Evolutionary conservation across 2,888 invertebrate genomes (phyloP).

Genomic region (Morpho helenor): DNA sequence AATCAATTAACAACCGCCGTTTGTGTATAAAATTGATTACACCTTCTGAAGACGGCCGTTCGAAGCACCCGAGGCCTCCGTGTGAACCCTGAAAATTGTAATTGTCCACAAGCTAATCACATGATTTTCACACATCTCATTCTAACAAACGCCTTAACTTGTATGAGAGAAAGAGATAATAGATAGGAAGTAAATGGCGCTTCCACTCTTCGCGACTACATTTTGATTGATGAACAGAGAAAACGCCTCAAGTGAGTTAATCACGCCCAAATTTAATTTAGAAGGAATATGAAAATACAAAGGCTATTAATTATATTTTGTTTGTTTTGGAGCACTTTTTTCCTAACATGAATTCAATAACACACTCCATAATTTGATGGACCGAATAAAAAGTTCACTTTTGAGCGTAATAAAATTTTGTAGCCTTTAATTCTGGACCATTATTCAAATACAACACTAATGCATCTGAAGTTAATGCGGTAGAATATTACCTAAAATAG

Average conservation of each 20-base stretch:
- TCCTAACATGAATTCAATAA: constrained; percentile 39
- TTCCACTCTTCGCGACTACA: constrained; percentile 53
- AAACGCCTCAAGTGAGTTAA: constrained; percentile 75
- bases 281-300: constrained; percentile 59
- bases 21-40: constrained; percentile 77
- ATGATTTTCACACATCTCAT: constrained; percentile 26
- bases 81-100: constrained; percentile 68
- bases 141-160: constrained; percentile 31
- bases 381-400: constrained; percentile 21
- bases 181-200: constrained; percentile 60
- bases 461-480: not conserved
- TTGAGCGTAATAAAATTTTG: constrained; percentile 17
- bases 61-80: constrained; percentile 51
- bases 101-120: constrained; percentile 63
- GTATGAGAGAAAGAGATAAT: constrained; percentile 43
- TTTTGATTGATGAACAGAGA: constrained; percentile 77
- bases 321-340: constrained; percentile 65
- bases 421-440: constrained; percentile 11
- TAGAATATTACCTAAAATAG: no score
- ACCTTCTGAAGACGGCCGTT: constrained; percentile 70
- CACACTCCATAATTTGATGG: constrained; percentile 29
- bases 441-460: constrained; percentile 10
- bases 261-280: constrained; percentile 77
- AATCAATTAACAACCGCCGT: constrained; percentile 71
- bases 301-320: constrained; percentile 60